phyloP scores from a whole-genome alignment of 2,797 vertebrate genomes.

The Acanthiza pusilla region DNA sequence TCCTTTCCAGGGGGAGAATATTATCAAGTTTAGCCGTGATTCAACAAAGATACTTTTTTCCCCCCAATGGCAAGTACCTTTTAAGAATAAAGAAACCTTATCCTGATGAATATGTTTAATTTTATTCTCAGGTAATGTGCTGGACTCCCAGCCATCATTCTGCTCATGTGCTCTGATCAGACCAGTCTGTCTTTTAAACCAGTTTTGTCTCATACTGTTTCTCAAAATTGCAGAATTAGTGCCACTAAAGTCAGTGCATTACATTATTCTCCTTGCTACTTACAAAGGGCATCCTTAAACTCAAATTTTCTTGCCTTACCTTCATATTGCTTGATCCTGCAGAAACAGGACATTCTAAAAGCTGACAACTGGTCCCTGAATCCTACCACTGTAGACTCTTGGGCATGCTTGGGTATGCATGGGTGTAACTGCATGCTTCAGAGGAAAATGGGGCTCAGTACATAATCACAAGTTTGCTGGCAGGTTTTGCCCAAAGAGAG shows the following conservation, averaged over 20 bases:
- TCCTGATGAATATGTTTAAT: not conserved
- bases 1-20: not conserved
- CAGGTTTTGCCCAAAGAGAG: not conserved
- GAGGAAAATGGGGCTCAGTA: not conserved
- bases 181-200: not conserved
- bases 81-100: not conserved
- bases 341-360: not conserved
- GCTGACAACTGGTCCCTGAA: not conserved
- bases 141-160: not conserved
- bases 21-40: not conserved
- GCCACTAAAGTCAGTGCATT: not conserved
- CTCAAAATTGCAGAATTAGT: not conserved
- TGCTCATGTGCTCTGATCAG: not conserved
- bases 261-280: not conserved
- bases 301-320: not conserved
- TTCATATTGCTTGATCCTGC: not conserved
- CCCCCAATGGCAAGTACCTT: not conserved
- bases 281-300: not conserved
- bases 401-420: not conserved
- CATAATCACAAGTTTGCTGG: not conserved
- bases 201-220: not conserved
- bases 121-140: not conserved
- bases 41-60: not conserved
- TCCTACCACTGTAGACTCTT: not conserved
- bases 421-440: not conserved